Evolutionary conservation across 2,888 invertebrate species (phyloP).

Genomic region (Watsonalla cultraria): DNA sequence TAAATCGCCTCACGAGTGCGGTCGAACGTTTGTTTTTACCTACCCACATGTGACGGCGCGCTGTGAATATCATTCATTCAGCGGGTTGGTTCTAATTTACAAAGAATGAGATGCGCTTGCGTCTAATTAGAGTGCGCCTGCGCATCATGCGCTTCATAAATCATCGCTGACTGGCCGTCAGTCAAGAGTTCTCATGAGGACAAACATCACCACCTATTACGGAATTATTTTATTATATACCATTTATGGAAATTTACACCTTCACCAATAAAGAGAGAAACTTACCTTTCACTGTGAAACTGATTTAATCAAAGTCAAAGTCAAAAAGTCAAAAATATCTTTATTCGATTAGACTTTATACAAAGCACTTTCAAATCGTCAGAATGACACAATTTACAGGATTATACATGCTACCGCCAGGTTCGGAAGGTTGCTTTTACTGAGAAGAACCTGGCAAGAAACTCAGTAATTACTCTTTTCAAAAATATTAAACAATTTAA

Average conservation of each 20-base stretch:
- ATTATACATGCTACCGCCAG: no score
- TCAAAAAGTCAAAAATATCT: no score
- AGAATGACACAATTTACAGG: no score
- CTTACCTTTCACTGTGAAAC: neutral
- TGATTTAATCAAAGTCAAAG: no score
- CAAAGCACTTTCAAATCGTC: no score
- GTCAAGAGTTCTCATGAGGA: slow-evolving; percentile 15
- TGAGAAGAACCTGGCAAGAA: no score
- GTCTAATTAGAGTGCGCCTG: slow-evolving; percentile 60
- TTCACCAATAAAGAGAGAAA: neutral
- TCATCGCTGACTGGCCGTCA: slow-evolving; percentile 52
- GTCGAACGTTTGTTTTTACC: slow-evolving; percentile 34
- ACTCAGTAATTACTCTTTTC: no score
- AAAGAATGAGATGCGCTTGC: slow-evolving; percentile 61
- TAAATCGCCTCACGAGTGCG: slow-evolving; percentile 25
- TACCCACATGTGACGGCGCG: slow-evolving; percentile 31
- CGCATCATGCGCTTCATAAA: slow-evolving; percentile 50
- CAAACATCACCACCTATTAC: neutral
- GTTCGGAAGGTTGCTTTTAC: no score
- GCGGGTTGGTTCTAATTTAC: slow-evolving; percentile 47
- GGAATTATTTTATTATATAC: no score
- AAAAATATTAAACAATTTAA: no score
- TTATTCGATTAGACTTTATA: no score
- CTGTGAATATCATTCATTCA: slow-evolving; percentile 36
- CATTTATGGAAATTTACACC: neutral